Conservation (phyloP, 2,113 vertebrate genomes). For the Apistogramma diplotaenia region DNA sequence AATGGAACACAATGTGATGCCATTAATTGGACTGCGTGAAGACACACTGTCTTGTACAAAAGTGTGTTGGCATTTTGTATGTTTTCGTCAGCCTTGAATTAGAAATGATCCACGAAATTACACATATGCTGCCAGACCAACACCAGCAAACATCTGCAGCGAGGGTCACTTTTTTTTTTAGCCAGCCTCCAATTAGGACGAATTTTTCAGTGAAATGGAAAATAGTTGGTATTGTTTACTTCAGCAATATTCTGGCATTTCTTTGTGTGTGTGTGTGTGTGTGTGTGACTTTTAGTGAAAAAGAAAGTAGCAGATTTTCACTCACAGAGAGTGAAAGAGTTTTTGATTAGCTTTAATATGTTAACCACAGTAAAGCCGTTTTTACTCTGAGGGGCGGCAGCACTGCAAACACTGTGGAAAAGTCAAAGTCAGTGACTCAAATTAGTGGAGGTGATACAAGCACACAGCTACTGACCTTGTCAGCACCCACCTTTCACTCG, state of each 20-base stretch:
- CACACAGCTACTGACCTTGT: too few species aligned
- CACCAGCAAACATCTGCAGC: background rate
- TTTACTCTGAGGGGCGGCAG: background rate
- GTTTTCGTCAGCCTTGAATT: background rate
- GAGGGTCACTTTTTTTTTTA: background rate
- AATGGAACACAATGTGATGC: background rate
- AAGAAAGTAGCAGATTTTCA: background rate
- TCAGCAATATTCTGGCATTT: background rate
- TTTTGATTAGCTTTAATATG: background rate
- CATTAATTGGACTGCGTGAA: background rate
- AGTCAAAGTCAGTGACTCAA: background rate
- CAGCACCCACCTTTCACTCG: background rate
- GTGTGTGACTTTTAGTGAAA: too few species aligned
- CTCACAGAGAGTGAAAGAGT: background rate
- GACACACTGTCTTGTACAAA: background rate
- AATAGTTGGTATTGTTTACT: background rate
- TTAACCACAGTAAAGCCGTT: background rate
- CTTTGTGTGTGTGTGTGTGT: background rate
- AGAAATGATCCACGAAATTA: background rate
- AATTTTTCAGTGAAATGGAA: background rate
- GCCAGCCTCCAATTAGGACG: background rate
- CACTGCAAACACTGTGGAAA: accelerated
- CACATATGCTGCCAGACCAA: background rate
- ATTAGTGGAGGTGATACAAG: background rate
- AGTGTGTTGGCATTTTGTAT: background rate